Evolutionary conservation across 64 coral and sea anemone species (phyloP).

Genomic region (Porites australiensis): DNA sequence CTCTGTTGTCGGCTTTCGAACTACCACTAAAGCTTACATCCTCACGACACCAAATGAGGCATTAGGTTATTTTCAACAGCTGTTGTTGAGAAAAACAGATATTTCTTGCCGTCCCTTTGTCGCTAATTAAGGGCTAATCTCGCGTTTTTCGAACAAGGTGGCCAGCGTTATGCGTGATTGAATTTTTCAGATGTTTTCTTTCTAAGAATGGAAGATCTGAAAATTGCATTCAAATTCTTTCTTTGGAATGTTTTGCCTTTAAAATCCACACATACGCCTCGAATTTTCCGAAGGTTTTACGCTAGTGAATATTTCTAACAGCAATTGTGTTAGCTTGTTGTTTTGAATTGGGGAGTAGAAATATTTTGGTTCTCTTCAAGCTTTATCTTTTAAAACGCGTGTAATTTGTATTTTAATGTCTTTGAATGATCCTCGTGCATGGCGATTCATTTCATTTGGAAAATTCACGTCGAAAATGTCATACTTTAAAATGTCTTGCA

Average conservation of each 20-base stretch:
- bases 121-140: neutral
- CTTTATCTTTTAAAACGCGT: neutral
- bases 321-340: neutral
- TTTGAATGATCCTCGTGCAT: neutral
- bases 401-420: neutral
- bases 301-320: neutral
- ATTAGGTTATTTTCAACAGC: neutral
- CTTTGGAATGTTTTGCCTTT: neutral
- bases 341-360: conserved; percentile 12
- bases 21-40: neutral
- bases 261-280: neutral
- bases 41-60: neutral
- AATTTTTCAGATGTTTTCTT: neutral
- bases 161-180: too few relatives aligned
- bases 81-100: neutral
- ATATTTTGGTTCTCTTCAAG: neutral
- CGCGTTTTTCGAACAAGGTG: neutral
- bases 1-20: too few relatives aligned
- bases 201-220: neutral
- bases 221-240: neutral
- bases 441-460: neutral
- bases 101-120: neutral
- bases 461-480: neutral
- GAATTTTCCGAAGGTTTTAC: neutral
- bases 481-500: neutral